Conservation (phyloP, 2,888 invertebrate genomes). For the Anthrax anthrax region DNA sequence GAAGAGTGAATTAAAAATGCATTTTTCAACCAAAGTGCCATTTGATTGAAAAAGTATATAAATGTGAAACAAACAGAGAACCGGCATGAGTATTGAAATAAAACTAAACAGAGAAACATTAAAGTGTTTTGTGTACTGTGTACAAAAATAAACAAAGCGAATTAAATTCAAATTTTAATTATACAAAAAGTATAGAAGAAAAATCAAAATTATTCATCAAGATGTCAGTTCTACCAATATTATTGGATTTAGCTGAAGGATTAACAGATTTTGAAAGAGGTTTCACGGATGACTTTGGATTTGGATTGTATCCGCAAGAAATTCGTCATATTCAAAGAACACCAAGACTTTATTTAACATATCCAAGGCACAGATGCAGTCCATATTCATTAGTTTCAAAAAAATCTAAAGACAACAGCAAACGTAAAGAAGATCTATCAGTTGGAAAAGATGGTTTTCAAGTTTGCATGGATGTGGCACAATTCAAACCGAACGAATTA, state of each 20-base stretch:
- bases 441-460: constrained; percentile 51
- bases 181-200: too few relatives aligned
- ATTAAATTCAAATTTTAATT: too few relatives aligned
- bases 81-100: too few relatives aligned
- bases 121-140: too few relatives aligned
- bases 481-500: too few relatives aligned
- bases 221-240: constrained; percentile 5
- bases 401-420: background rate
- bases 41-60: too few relatives aligned
- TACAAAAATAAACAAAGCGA: too few relatives aligned
- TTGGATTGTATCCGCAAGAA: constrained; percentile 2
- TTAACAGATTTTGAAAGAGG: background rate
- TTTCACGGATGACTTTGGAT: constrained; percentile 1
- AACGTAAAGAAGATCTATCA: background rate
- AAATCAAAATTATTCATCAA: too few relatives aligned
- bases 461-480: constrained; percentile 59
- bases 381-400: background rate
- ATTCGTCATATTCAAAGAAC: background rate
- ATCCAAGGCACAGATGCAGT: background rate
- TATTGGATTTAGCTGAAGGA: constrained; percentile 2
- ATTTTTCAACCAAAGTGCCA: too few relatives aligned
- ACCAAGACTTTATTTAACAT: background rate
- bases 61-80: too few relatives aligned
- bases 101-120: too few relatives aligned
- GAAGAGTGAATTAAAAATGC: too few relatives aligned